Evolutionary conservation across 2,113 vertebrate genomes (phyloP).

Genomic region (Hiodon tergisus): DNA sequence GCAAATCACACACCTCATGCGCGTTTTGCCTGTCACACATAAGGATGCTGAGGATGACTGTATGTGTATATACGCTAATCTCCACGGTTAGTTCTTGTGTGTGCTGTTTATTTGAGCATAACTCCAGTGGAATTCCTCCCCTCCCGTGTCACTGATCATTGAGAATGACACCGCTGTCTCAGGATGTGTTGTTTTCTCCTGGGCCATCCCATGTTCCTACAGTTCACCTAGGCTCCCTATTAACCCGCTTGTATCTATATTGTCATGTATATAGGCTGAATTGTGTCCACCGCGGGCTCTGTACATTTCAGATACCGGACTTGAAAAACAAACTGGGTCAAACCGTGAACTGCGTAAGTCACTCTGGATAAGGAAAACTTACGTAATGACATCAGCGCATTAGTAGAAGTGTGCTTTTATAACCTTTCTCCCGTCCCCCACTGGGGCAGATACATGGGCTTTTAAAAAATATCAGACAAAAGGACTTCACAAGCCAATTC

Average conservation of each 20-base stretch:
- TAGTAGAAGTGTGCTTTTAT: too few relatives aligned
- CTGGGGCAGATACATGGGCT: too few relatives aligned
- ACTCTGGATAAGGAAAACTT: too few relatives aligned
- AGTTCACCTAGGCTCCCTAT: not conserved
- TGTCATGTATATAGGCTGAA: too few relatives aligned
- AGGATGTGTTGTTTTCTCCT: slow-evolving; percentile 7
- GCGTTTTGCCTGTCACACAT: not conserved
- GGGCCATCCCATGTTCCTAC: not conserved
- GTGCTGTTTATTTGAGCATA: not conserved
- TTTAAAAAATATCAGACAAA: too few relatives aligned
- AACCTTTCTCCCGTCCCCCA: too few relatives aligned
- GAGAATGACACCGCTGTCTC: slow-evolving; percentile 25
- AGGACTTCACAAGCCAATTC: too few relatives aligned
- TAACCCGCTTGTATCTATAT: not conserved
- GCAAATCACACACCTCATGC: not conserved
- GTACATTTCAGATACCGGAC: too few relatives aligned
- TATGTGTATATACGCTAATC: not conserved
- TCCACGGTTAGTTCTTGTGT: slow-evolving; percentile 4
- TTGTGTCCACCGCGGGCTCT: too few relatives aligned
- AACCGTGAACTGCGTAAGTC: too few relatives aligned
- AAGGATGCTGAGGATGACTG: not conserved
- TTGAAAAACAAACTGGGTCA: too few relatives aligned
- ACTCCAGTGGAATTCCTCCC: slow-evolving; percentile 21
- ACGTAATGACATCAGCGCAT: too few relatives aligned
- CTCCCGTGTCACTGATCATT: slow-evolving; percentile 34